Base-by-base conservation (phyloP, 2,113 vertebrate genomes). In the Alligator sinensis region DNA sequence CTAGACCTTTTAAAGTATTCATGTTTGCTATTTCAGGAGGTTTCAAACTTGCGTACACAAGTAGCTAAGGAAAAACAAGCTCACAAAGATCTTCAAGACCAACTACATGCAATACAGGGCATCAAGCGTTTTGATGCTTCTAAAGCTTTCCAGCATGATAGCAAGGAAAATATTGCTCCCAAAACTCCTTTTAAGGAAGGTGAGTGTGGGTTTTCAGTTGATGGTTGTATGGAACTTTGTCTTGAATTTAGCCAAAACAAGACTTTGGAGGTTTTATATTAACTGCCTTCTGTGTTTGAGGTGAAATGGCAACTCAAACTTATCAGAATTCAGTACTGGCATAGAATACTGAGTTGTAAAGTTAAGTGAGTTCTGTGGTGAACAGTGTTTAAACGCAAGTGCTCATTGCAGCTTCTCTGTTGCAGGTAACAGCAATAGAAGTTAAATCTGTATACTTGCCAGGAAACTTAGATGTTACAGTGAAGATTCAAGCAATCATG, bases 81-180 rank as follows among this genome's bases (percentile, higher is more conserved):
- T 97, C 98, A 63, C 95, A 96, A 28, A 96, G 98, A 91, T 15
- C 97, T 98, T 55, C 96, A 99, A 90, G 98, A 98, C 30, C 98
- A 99, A 74, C 68, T 99, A 19, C 93, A 97, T 95, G 96, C 96
- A 81, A 88, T 87, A 82, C 98, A 90, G 66, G 98, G 97, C 27
- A 70, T 91, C 66, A 98, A 82, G 79, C 97, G 70, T 83, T 99
- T 99, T 95, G 98, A 99, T 97, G 98, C 98, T 95, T 98, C 98
- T 91, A 99, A 99, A 97, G 99, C 99, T 93, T 99, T 99, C 93
- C 98, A 98, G 77, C 98, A 98, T 30, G 95, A 98, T 3, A 97
- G 96, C 95, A 99, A 99, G 97, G 99, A 99, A 97, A 99, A 99
- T 76, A 80, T 97, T 91, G 93, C 92, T 91, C 98, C 90, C 6